Base-by-base conservation (phyloP, 2,888 invertebrate species). In the Phaonia tiefii region DNA sequence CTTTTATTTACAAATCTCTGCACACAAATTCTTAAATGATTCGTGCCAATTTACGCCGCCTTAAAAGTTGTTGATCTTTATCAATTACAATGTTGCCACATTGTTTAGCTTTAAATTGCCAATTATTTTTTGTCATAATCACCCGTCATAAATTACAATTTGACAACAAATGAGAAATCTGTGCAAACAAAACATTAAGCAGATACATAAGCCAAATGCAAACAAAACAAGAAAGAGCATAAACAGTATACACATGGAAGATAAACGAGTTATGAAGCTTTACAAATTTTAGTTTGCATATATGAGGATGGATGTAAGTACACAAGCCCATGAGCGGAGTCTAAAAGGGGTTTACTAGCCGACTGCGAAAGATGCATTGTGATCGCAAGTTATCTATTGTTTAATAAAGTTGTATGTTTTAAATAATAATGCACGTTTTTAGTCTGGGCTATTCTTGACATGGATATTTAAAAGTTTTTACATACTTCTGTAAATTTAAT, bases 111-210 rank as follows among this genome's bases (percentile, higher is more conserved):
- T 51, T 71, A 66, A 67, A 66, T 66, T 75, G 20, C 3, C 15
- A 8, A 26, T 39, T 42, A 26, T 51, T 58, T 44, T 58, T 26
- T 58, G 74, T n/a, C 49, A 44, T 51, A 63, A 63, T 73, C 31
- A 63, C 60, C 44, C 69, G 69, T 37, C 67, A 73, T 78, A 78
- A 78, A 78, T 75, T 25, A 60, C 39, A 60, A 75, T 75, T 67
- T 49, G 67, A 20, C 46, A 66, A 31, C 26, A 58, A 63, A 66
- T n/a, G n/a, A n/a, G n/a, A 51, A 31, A 60, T 11, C 39, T 56
- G 58, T 31, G 11, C 17, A 25, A 25, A 65, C 66, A 46, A 58
- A n/a, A n/a, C n/a, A n/a, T n/a, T n/a, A n/a, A n/a, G n/a, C n/a
- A n/a, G n/a, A n/a, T n/a, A n/a, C n/a, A n/a, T n/a, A n/a, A n/a